Conservation (phyloP, 2,888 invertebrate species). For the Tipula confusa region DNA sequence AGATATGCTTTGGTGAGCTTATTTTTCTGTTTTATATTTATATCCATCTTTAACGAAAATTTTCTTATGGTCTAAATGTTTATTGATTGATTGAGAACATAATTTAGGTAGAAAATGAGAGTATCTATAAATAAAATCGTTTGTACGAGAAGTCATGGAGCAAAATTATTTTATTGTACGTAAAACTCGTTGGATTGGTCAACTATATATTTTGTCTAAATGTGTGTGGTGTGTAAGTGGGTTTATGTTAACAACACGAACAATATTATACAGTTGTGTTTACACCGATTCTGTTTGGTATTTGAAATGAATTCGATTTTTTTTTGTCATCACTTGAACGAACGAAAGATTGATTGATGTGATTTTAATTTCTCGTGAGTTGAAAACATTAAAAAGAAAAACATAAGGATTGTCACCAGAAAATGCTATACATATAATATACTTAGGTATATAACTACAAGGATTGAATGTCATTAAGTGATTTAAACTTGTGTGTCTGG, state of each 20-base stretch:
- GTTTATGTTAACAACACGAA: neutral
- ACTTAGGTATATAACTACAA: neutral
- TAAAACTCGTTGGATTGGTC: neutral
- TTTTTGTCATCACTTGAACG: neutral
- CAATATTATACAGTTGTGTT: neutral
- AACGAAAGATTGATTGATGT: neutral
- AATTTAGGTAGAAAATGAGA: neutral
- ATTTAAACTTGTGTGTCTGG: neutral
- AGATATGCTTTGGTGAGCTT: neutral
- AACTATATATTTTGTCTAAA: no score
- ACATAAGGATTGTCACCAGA: neutral
- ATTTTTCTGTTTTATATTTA: neutral
- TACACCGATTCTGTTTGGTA: neutral
- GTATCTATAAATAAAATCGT: neutral
- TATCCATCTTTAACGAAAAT: neutral
- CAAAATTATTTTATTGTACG: neutral
- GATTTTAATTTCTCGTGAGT: neutral
- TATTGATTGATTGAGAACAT: constrained; percentile 12
- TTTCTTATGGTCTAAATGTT: neutral
- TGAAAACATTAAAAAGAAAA: neutral
- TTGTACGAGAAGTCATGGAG: neutral
- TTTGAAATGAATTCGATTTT: neutral
- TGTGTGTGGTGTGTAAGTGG: no score
- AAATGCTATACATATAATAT: neutral
- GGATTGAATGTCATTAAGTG: neutral